These are phyloP conservation scores for Balearica regulorum DNA, from an alignment of 2,797 vertebrate genomes.

Conservation along the genomic window DNA sequence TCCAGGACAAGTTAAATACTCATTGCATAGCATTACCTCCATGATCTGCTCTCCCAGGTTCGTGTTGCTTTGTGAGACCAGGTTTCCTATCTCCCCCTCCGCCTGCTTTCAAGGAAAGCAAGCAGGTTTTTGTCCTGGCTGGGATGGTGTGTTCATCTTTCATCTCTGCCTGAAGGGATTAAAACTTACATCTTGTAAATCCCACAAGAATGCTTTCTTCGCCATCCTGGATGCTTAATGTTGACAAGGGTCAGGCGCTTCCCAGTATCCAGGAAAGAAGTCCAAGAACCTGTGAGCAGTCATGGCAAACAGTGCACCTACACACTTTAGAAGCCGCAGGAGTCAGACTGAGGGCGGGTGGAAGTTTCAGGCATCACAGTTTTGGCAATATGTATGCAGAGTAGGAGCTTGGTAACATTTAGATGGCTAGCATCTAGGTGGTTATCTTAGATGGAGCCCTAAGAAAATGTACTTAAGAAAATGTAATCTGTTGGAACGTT, in stretches of 20 bases:
- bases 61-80: not conserved
- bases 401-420: not conserved
- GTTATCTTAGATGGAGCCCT: not conserved
- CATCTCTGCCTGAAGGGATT: constrained; percentile 10
- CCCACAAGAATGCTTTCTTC: not conserved
- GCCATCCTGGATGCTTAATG: not conserved
- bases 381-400: not conserved
- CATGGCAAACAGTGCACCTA: not conserved
- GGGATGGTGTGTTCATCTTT: not conserved
- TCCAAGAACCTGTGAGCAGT: not conserved
- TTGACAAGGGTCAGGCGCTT: not conserved
- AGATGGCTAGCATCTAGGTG: not conserved
- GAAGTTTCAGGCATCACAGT: not conserved
- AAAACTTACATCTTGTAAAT: constrained; percentile 1
- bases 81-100: not conserved
- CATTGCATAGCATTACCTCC: not conserved
- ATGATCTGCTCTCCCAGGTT: not conserved
- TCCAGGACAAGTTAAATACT: not conserved
- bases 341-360: not conserved
- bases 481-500: not conserved
- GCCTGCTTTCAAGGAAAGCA: not conserved
- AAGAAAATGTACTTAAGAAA: not conserved
- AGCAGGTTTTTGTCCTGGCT: not conserved
- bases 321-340: not conserved
- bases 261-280: not conserved